Percentiles rank a stretch among this genome's conserved stretches.
These are phyloP conservation scores for Artibeus jamaicensis DNA, from an alignment of 2,797 vertebrate genomes.

Conservation along the genomic window DNA sequence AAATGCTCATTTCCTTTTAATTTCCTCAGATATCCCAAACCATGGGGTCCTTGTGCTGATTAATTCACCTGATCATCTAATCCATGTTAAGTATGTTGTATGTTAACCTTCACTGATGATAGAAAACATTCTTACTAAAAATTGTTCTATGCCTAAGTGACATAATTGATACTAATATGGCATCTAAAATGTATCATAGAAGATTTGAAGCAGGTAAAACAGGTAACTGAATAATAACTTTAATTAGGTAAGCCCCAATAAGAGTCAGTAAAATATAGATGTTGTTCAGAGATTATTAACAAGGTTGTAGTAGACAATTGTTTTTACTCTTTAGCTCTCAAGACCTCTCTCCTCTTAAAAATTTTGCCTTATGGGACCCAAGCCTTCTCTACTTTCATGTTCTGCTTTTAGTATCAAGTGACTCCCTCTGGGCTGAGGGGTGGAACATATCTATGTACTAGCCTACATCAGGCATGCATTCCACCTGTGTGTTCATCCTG, in stretches of 20 bases:
- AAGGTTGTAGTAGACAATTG: neutral
- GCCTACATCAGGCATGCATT: neutral
- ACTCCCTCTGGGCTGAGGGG: neutral
- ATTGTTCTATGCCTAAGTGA: neutral
- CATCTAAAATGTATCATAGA: neutral
- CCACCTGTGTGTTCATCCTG: neutral
- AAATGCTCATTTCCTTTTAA: slow-evolving; percentile 35
- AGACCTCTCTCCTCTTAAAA: neutral
- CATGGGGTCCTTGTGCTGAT: neutral
- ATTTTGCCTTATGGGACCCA: neutral
- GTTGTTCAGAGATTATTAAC: neutral
- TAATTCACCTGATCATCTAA: slow-evolving; percentile 7
- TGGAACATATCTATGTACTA: neutral
- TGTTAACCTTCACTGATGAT: neutral
- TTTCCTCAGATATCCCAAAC: neutral
- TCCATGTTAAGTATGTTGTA: neutral
- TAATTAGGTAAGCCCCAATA: neutral
- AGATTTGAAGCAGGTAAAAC: neutral
- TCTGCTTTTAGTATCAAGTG: neutral
- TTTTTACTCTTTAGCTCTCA: neutral
- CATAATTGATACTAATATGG: neutral
- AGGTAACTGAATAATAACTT: neutral
- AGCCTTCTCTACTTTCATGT: neutral
- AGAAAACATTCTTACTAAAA: neutral
- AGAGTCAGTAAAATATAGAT: neutral